Conservation (phyloP, 1,140 invertebrate species). For the Meloidogyne hapla region DNA sequence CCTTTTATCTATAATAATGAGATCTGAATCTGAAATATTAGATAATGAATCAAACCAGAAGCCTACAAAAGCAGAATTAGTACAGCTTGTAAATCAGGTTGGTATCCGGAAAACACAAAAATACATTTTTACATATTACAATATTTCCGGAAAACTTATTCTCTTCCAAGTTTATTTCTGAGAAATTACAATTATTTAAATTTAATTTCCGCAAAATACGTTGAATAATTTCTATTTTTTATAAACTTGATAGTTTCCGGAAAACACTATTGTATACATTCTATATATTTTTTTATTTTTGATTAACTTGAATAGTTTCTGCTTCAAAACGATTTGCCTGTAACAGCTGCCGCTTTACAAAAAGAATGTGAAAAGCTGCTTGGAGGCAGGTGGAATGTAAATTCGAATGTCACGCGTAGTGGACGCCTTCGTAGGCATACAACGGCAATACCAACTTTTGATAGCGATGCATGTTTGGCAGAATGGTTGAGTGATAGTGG, state of each 20-base stretch:
- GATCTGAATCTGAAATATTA: not conserved
- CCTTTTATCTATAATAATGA: slow-evolving; percentile 14
- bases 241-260: not conserved
- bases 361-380: slow-evolving; percentile 21
- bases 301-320: slow-evolving; percentile 10
- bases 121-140: not conserved
- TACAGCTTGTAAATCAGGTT: slow-evolving; percentile 19
- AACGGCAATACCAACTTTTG: not conserved
- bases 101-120: not conserved
- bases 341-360: slow-evolving; percentile 19
- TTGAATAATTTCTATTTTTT: too few relatives aligned
- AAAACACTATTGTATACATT: not conserved
- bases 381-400: not conserved
- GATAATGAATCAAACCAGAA: not conserved
- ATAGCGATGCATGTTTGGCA: not conserved
- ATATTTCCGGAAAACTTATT: not conserved
- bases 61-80: slow-evolving; percentile 14
- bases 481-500: slow-evolving; percentile 5
- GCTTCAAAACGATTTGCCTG: slow-evolving; percentile 19
- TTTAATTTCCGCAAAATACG: not conserved
- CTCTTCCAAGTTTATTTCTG: not conserved
- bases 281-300: too few relatives aligned
- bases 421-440: not conserved
- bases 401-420: not conserved
- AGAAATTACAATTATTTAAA: too few relatives aligned